Conservation (phyloP, 2,113 vertebrate species). For the Silurus glanis region DNA sequence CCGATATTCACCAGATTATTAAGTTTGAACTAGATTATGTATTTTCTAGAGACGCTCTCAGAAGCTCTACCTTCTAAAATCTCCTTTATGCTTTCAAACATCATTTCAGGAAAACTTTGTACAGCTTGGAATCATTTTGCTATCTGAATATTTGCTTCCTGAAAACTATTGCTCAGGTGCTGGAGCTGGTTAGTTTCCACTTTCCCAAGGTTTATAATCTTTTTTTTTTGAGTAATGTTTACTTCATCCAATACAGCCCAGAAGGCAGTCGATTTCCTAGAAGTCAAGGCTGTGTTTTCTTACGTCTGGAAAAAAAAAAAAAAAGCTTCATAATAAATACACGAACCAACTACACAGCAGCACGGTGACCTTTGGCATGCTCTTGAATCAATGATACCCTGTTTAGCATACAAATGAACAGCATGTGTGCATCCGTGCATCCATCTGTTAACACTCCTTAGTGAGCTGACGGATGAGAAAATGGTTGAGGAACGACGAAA, state of each 20-base stretch:
- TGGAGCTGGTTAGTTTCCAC: background rate
- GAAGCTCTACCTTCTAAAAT: background rate
- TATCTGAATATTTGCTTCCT: background rate
- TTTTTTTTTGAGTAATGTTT: background rate
- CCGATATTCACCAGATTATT: background rate
- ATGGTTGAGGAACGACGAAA: conserved; percentile 46
- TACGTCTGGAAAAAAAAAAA: background rate
- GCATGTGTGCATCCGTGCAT: background rate
- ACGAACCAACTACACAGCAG: conserved; percentile 13
- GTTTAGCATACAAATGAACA: conserved; percentile 35
- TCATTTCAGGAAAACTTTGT: background rate
- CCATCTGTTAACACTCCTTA: conserved; percentile 15
- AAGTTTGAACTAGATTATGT: background rate
- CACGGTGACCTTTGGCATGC: conserved; percentile 26
- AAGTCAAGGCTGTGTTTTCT: background rate
- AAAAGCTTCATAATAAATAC: conserved; percentile 11
- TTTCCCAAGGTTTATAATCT: background rate
- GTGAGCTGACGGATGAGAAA: conserved; percentile 12
- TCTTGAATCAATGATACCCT: conserved; percentile 30
- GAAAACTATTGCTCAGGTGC: background rate
- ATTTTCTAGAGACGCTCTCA: background rate
- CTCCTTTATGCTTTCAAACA: background rate
- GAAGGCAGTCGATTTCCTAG: background rate
- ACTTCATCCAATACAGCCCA: background rate
- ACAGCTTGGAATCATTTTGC: background rate